A percentile compares a stretch with the other conserved stretches of the same genome.
phyloP scores from a whole-genome alignment of 2,888 invertebrate genomes.

The Orthosia cruda region DNA sequence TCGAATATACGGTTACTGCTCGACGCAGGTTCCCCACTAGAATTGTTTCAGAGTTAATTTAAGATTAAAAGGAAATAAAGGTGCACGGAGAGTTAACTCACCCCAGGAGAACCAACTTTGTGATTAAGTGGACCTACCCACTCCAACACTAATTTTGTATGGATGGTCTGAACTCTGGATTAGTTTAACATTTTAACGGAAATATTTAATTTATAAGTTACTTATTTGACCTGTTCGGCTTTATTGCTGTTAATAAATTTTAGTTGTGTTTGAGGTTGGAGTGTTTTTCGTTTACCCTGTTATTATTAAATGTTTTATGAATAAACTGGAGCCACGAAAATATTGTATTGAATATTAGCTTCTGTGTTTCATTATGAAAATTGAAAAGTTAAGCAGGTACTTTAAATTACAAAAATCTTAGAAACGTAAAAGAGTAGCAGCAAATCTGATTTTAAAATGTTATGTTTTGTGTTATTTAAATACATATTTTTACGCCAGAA shows the following conservation, averaged over 20 bases:
- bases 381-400: neutral
- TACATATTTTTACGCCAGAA: neutral
- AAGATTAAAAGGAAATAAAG: constrained; percentile 79
- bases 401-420: neutral
- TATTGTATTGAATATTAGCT: neutral
- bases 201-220: constrained; percentile 62
- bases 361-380: constrained; percentile 16
- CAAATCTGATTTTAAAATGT: neutral
- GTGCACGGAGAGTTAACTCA: constrained; percentile 71
- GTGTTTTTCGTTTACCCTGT: constrained; percentile 29
- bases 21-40: constrained; percentile 45
- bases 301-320: constrained; percentile 9
- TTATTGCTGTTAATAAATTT: constrained; percentile 36
- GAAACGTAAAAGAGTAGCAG: too few relatives aligned
- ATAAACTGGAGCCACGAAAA: neutral
- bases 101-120: constrained; percentile 73
- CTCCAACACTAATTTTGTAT: constrained; percentile 64
- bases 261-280: constrained; percentile 35
- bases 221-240: constrained; percentile 32
- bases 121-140: constrained; percentile 69
- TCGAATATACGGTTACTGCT: constrained; percentile 64
- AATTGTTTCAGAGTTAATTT: constrained; percentile 77
- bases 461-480: too few relatives aligned
- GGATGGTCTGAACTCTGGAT: constrained; percentile 65
- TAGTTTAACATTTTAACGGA: constrained; percentile 65